Evolutionary conservation across 2,888 invertebrate genomes (phyloP), one percentile per base, ranked within the genome.

Genomic region (Unio pictorum): DNA sequence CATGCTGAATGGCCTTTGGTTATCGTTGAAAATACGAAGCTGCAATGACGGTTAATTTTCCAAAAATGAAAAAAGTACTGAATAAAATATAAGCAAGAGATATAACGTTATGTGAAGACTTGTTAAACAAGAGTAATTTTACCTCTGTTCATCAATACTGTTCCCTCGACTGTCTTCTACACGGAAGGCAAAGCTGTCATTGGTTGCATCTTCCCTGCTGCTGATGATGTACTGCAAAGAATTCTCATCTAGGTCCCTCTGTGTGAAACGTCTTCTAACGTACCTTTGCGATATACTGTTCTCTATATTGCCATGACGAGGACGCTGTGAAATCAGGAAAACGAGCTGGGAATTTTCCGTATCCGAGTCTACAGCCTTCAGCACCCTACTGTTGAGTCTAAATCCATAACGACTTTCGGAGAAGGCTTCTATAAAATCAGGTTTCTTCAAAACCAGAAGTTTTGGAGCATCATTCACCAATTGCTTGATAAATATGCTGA

Each of bases 201-300:
- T 84, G 54, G 85, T 86, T 15, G 80, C 80, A 8, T 76, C 67
- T 3, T 78, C 77, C 54, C 81, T 82, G 55, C 80, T 77, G 67
- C 87, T 83, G 34, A 89, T 76, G 30, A 89, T 83, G 68, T 84
- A 89, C 34, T 82, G 77, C 23, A 89, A 70, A 20, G 81, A 79
- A 20, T 84, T 83, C 61, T 88, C 88, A 73, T 89, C 87, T 26
- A 89, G 71, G 74, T 90, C 89, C 67, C 86, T 76, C 78, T 89
- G 90, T 0, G 87, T 86, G 75, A 89, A 89, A 45, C 82, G 66
- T 55, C 86, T 71, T 59, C 85, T 75, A 2, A 90, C 85, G 62
- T 79, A 86, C 28, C 85, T 81, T 70, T 87, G 84, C 15, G 87
- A 84, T 45, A 81, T 81, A 8, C 81, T 80, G 75, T 89, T 86